Evolutionary conservation across 2,797 vertebrate species (phyloP), one percentile per base, ranked within the genome.

Genomic region (Acanthurus tractus): DNA sequence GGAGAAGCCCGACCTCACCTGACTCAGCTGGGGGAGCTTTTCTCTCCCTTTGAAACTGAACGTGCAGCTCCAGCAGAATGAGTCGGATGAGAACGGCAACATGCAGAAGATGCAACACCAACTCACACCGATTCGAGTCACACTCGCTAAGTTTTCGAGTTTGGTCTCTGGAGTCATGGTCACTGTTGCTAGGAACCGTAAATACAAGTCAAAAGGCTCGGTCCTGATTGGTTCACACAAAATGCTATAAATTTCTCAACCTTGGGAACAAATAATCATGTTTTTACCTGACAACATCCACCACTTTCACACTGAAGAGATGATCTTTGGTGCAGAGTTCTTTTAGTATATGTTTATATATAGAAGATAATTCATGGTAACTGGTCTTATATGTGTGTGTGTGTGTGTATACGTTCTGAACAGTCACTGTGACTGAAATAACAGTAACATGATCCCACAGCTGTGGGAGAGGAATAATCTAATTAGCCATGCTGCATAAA

Each of bases 1-100:
- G 17, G 62, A 3, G 15, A 58, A 9, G 50, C 65, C 34, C 61
- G 40, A 1, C 63, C 72, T 84, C 40, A 45, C 62, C 69, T 74
- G 66, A 66, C 57, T 71, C 73, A 44, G 38, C 68, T 38, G 2
- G 0, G 0, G 46, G 42, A 53, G 63, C 44, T 64, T 44, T 65
- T 58, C 61, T 0, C 4, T 29, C 65, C 63, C 58, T 46, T 8
- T 36, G 46, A 67, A 22, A 62, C 61, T 3, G 18, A 67, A 29
- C 42, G 5, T 17, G 42, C 0, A 38, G 63, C 46, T 44, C 11
- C 38, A 11, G 2, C 13, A 17, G 20, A 53, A 22, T 17, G 0
- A 3, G 48, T 53, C 25, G 20, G 49, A 62, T 14, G 12, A 42
- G 22, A 2, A 55, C 38, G 3, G 25, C 38, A 70, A 3, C 40